A percentile compares a stretch with the other conserved stretches of the same genome.
Evolutionary conservation across 2,113 vertebrate species (phyloP).

Genomic region (Leucoraja erinaceus): DNA sequence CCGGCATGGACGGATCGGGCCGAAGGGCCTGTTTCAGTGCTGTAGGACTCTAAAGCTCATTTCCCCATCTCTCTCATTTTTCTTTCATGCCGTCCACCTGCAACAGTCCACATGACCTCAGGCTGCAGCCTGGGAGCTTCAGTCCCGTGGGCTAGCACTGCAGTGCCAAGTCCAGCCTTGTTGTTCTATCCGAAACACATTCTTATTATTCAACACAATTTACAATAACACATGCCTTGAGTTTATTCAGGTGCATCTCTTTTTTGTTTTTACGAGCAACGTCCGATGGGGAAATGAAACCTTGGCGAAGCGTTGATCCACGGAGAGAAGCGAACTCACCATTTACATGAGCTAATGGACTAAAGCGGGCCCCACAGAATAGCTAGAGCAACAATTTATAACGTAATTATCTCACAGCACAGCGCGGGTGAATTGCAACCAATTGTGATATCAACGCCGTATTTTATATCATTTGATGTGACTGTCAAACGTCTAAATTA

Average conservation of each 20-base stretch:
- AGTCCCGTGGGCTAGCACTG: too few species aligned
- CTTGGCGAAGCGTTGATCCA: not conserved
- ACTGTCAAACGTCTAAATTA: not conserved
- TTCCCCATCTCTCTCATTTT: too few species aligned
- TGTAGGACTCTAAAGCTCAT: too few species aligned
- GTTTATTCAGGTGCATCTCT: not conserved
- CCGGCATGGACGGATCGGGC: too few species aligned
- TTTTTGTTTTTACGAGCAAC: not conserved
- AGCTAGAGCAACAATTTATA: not conserved
- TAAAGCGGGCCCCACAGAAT: not conserved
- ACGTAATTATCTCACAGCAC: not conserved
- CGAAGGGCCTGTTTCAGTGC: too few species aligned
- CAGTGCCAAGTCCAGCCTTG: not conserved
- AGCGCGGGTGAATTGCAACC: not conserved
- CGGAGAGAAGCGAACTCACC: not conserved
- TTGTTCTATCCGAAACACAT: not conserved
- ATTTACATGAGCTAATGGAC: not conserved
- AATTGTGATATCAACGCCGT: not conserved
- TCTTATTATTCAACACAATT: conserved; percentile 1
- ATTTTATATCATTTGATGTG: not conserved
- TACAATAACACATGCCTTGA: not conserved
- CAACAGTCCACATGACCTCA: too few species aligned
- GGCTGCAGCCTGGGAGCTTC: too few species aligned
- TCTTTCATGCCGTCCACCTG: too few species aligned
- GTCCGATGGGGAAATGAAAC: not conserved